Conservation (phyloP, 2,888 invertebrate species). For the Pycnomerus fuliginosus region DNA sequence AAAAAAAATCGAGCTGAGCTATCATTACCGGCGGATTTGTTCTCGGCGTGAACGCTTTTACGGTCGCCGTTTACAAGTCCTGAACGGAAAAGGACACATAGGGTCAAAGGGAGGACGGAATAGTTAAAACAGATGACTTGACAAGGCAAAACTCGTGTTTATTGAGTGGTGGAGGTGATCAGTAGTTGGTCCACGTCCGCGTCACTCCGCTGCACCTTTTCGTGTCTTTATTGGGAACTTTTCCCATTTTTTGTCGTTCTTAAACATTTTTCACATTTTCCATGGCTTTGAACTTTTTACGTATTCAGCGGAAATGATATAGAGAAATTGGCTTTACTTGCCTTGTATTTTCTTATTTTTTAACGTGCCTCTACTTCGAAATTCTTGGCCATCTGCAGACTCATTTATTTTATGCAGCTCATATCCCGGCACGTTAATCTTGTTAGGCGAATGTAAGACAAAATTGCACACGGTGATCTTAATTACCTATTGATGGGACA, state of each 20-base stretch:
- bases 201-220: conserved; percentile 26
- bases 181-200: conserved; percentile 28
- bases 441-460: too few relatives aligned
- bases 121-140: conserved; percentile 26
- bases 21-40: too few relatives aligned
- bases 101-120: too few relatives aligned
- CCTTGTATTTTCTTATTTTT: conserved; percentile 34
- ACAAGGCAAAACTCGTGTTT: conserved; percentile 30
- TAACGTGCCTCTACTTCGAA: conserved; percentile 31
- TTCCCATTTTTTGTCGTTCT: conserved; percentile 26
- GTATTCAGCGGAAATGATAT: conserved; percentile 29
- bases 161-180: conserved; percentile 28
- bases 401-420: too few relatives aligned
- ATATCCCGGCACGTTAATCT: too few relatives aligned
- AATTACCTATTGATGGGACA: too few relatives aligned
- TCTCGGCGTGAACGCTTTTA: too few relatives aligned
- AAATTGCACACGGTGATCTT: too few relatives aligned
- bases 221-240: conserved; percentile 29
- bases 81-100: too few relatives aligned
- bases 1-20: too few relatives aligned
- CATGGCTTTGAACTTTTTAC: conserved; percentile 26
- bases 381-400: too few relatives aligned
- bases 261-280: conserved; percentile 34
- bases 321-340: conserved; percentile 31
- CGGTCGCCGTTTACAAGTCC: too few relatives aligned